phyloP scores from a whole-genome alignment of 2,113 vertebrate genomes.

The Pseudorectes ferrugineus region DNA sequence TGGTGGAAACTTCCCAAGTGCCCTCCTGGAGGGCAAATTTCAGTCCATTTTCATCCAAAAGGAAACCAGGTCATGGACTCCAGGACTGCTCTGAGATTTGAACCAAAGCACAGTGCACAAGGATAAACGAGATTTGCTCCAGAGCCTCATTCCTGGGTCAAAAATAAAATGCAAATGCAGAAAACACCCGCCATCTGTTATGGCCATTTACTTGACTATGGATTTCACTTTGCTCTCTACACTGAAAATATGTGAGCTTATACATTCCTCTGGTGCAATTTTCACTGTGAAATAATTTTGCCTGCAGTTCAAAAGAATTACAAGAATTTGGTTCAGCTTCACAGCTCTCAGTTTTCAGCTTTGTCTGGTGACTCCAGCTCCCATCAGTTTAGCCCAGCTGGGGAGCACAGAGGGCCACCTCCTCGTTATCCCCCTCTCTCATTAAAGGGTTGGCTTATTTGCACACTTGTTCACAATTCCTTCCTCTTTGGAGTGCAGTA shows the following conservation, averaged over 20 bases:
- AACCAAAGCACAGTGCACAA: background rate
- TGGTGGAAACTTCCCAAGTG: background rate
- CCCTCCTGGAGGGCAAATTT: background rate
- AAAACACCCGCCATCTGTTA: background rate
- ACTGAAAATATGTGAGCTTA: slow-evolving; percentile 6
- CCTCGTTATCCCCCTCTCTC: background rate
- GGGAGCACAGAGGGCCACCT: background rate
- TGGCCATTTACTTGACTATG: background rate
- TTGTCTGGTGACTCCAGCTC: background rate
- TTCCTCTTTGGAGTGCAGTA: background rate
- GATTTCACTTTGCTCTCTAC: background rate
- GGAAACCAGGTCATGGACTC: background rate
- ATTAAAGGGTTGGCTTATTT: background rate
- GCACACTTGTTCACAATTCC: background rate
- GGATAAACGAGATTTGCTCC: background rate
- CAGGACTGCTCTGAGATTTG: background rate
- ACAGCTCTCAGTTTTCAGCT: background rate
- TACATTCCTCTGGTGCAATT: background rate
- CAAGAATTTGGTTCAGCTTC: background rate
- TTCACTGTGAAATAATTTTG: slow-evolving; percentile 10
- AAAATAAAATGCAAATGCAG: background rate
- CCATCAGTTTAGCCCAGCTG: background rate
- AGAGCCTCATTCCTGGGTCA: background rate
- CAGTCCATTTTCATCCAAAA: background rate
- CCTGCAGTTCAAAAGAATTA: slow-evolving; percentile 3